Base-by-base conservation (phyloP, 35 echinoderm and acorn worm genomes). In the Anneissia japonica region DNA sequence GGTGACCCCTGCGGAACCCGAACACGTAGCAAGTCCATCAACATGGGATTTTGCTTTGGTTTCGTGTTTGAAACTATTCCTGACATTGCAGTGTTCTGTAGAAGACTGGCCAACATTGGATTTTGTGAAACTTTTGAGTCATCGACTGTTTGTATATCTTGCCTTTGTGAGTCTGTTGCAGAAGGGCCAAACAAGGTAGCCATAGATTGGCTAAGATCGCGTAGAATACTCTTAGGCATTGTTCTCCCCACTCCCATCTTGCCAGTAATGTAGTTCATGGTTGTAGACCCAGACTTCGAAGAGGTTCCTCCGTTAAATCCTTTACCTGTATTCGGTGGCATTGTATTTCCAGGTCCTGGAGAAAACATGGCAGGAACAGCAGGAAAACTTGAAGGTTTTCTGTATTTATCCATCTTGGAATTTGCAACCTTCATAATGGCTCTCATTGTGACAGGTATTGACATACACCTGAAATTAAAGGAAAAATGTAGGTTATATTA, bases 361-460 rank as follows among this genome's bases (percentile, higher is more conserved):
- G 51, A 64, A 64, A 64, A 64, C 51, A 64, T 64, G 51, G 51
- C 7, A 64, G 51, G 51, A 26, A 64, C 51, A 64, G 51, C 51
- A 16, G 51, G 26, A 64, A 23, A 2, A 64, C 51, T 64, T 23
- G 26, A 64, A 12, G 51, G 51, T 64, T 64, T 64, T 23, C 51
- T 64, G 26, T 19, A 64, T 26, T 64, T 64, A 26, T 93, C 83
- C 55, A 93, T 46, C 87, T 81, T 79, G 0, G 31, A 75, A 14
- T 46, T 36, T 38, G 89, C 92, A 75, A 94, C 93, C 82, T 97
- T 98, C 86, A 98, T 76, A 39, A 98, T 94, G 38, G 95, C 91
- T 56, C 95, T 84, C 95, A 98, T 98, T 26, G 95, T 98, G 46
- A 98, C 89, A 10, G 95, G 95, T 32, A 98, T 98, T 7, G 95